These are phyloP conservation scores for Pseudoatta argentina DNA, from an alignment of 1,140 invertebrate species.

Conservation along the genomic window DNA sequence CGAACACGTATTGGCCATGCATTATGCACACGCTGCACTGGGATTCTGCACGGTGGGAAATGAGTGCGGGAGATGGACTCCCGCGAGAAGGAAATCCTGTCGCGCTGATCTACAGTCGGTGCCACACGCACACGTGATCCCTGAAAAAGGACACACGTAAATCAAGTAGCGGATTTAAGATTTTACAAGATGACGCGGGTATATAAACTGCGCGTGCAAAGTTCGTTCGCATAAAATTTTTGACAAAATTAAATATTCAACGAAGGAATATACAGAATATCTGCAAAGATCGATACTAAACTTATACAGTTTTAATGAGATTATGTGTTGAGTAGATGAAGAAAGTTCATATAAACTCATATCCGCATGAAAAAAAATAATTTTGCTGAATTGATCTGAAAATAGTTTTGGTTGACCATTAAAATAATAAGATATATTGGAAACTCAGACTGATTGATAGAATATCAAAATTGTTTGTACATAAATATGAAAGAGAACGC, in stretches of 20 bases:
- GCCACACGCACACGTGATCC: slow-evolving; percentile 17
- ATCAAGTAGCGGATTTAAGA: neutral
- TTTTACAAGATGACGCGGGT: neutral
- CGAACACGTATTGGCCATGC: slow-evolving; percentile 73
- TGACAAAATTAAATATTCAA: neutral
- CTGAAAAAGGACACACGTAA: neutral
- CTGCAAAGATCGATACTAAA: too few relatives aligned
- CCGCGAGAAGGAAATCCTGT: slow-evolving; percentile 62
- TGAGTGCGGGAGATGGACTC: slow-evolving; percentile 12
- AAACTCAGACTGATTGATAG: too few relatives aligned
- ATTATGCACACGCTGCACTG: slow-evolving; percentile 75
- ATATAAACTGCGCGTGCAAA: neutral
- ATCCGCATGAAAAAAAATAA: too few relatives aligned
- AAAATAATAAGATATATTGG: too few relatives aligned
- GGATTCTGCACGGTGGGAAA: slow-evolving; percentile 52
- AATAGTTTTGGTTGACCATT: too few relatives aligned
- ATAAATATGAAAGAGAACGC: too few relatives aligned
- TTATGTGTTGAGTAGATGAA: too few relatives aligned
- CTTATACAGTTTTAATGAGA: too few relatives aligned
- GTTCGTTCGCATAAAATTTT: neutral
- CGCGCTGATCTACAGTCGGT: slow-evolving; percentile 60
- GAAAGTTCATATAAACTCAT: too few relatives aligned
- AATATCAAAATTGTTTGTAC: too few relatives aligned
- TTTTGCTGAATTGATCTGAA: too few relatives aligned
- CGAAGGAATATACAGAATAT: too few relatives aligned